These are phyloP conservation scores for Drosophila fuyamai DNA, from an alignment of 1,140 invertebrate genomes.

Conservation along the genomic window DNA sequence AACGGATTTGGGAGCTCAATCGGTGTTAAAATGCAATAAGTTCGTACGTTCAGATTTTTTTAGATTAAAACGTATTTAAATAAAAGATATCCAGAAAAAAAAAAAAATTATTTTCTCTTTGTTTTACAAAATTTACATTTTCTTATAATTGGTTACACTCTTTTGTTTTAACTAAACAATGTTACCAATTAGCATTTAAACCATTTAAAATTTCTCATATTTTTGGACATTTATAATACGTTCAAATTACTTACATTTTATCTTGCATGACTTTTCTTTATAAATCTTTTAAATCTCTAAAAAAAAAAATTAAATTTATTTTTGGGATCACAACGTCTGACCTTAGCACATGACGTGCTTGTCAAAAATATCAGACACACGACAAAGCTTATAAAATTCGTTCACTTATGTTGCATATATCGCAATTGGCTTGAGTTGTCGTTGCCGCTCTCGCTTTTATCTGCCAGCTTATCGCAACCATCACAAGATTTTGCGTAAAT, in stretches of 20 bases:
- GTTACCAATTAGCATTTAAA: too few relatives aligned
- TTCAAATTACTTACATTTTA: background rate
- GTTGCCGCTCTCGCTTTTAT: conserved; percentile 47
- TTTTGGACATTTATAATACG: too few relatives aligned
- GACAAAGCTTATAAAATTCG: conserved; percentile 22
- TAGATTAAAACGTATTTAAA: too few relatives aligned
- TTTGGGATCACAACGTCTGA: conserved; percentile 17
- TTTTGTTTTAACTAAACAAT: too few relatives aligned
- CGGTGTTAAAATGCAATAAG: background rate
- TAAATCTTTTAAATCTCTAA: background rate
- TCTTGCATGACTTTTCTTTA: background rate
- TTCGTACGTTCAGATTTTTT: too few relatives aligned
- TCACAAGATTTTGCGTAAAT: conserved; percentile 66
- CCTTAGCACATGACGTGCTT: conserved; percentile 33
- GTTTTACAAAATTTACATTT: too few relatives aligned
- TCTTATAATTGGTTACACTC: too few relatives aligned
- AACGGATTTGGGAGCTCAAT: conserved; percentile 7
- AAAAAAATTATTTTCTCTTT: background rate
- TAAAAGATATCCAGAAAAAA: background rate
- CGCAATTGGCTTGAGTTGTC: conserved; percentile 46
- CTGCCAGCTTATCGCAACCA: conserved; percentile 59
- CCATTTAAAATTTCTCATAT: too few relatives aligned
- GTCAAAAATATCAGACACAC: conserved; percentile 24
- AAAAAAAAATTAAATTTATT: conserved; percentile 16
- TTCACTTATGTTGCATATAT: conserved; percentile 47